A percentile compares a stretch with the other conserved stretches of the same genome.
phyloP scores from a whole-genome alignment of 2,113 vertebrate genomes.

The Hippocampus abdominalis region DNA sequence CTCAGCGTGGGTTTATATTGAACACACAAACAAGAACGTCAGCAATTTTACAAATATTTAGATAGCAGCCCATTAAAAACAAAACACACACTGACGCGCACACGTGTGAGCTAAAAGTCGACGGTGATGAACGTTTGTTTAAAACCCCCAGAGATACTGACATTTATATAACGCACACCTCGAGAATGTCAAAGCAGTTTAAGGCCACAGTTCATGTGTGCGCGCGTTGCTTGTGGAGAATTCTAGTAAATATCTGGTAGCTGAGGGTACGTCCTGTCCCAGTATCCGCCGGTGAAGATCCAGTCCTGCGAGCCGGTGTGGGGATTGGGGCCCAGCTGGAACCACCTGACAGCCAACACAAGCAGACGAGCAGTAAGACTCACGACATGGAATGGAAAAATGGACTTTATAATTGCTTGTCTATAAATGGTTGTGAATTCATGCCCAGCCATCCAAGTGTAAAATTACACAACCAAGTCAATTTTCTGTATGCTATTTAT shows the following conservation, averaged over 20 bases:
- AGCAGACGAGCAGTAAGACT: neutral
- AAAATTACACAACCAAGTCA: neutral
- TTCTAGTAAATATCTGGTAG: conserved; percentile 93
- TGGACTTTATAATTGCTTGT: neutral
- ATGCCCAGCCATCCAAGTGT: neutral
- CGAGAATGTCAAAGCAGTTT: neutral
- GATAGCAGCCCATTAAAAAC: neutral
- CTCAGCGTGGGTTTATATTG: neutral
- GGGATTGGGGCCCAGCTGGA: conserved; percentile 89
- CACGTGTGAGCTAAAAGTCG: neutral
- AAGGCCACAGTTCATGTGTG: conserved; percentile 46
- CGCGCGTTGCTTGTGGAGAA: conserved; percentile 23
- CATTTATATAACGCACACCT: conserved; percentile 24
- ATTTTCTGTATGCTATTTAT: too few species aligned
- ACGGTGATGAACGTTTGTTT: neutral
- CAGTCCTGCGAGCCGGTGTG: conserved; percentile 88
- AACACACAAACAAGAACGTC: neutral
- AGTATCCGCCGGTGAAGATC: conserved; percentile 90
- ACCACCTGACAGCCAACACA: conserved; percentile 80
- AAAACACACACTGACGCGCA: neutral
- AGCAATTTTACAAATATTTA: neutral
- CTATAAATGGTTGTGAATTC: neutral
- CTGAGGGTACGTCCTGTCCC: conserved; percentile 89
- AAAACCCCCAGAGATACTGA: neutral
- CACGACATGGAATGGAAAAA: neutral